Base-by-base conservation (phyloP, 2,797 vertebrate species). In the Cossypha caffra region DNA sequence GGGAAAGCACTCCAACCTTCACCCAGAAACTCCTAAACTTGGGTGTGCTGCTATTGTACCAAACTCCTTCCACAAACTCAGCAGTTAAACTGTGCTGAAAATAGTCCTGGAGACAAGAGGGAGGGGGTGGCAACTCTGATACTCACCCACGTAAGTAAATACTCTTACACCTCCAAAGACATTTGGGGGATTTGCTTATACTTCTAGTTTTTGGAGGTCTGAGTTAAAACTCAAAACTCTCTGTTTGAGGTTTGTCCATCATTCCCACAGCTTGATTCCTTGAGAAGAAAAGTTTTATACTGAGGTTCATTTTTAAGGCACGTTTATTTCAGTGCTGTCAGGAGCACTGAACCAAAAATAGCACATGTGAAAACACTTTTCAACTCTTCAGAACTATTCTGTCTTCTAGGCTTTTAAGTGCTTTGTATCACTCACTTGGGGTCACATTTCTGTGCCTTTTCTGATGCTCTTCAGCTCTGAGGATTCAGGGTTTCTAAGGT, bases 1-100 rank as follows among this genome's bases (percentile, higher is more conserved):
- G 8, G 28, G 7, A 72, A 17, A 69, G 0, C 24, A 24, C 72
- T 26, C 42, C 35, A 83, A 2, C 0, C 0, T 83, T 40, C 31
- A 33, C 6, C 20, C 48, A 62, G 63, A 40, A 71, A 3, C 3
- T 66, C 48, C 19, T 28, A 13, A 86, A 40, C 11, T 55, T 17
- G 15, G 23, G 2, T 15, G 15, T 59, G 40, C 33, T 81, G 80
- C 13, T 67, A 0, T 16, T 38, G 18, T 11, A 51, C 17, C 29
- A 59, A 3, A 3, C 10, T 71, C 31, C 21, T 77, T 59, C 52
- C 23, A 16, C 29, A 28, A 13, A 45, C 7, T 45, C 45, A 45
- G 45, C 15, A 10, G 21, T 40, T 48, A 17, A 69, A 35, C 8
- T 31, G 19, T 20, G 25, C 52, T 84, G 31, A 15, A 31, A 43